phyloP scores from a whole-genome alignment of 2,113 vertebrate species.

The Cavia aperea region DNA sequence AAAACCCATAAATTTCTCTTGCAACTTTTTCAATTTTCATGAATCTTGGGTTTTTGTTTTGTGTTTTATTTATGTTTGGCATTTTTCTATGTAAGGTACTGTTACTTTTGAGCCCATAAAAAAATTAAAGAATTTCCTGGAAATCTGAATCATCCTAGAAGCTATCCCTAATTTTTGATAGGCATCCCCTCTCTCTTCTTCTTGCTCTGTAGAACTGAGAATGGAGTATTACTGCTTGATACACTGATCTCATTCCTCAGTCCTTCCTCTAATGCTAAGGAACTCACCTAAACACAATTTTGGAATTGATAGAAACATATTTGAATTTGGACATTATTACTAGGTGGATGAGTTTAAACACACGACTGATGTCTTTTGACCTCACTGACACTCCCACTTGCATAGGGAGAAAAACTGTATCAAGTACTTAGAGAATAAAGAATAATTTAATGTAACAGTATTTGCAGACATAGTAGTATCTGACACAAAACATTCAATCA shows the following conservation, averaged over 20 bases:
- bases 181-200: background rate
- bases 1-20: slow-evolving; percentile 22
- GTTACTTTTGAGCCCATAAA: background rate
- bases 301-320: background rate
- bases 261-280: background rate
- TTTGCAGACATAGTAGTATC: background rate
- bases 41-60: background rate
- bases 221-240: background rate
- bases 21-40: background rate
- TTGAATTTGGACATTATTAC: background rate
- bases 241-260: background rate
- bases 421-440: background rate
- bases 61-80: background rate
- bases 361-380: background rate
- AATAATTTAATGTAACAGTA: background rate
- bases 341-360: background rate
- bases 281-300: background rate
- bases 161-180: background rate
- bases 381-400: background rate
- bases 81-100: background rate
- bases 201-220: background rate
- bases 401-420: background rate
- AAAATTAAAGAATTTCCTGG: background rate
- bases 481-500: background rate
- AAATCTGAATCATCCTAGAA: background rate